These are phyloP conservation scores for Sternotherus odoratus DNA, from an alignment of 2,797 vertebrate genomes.

Conservation along the genomic window DNA sequence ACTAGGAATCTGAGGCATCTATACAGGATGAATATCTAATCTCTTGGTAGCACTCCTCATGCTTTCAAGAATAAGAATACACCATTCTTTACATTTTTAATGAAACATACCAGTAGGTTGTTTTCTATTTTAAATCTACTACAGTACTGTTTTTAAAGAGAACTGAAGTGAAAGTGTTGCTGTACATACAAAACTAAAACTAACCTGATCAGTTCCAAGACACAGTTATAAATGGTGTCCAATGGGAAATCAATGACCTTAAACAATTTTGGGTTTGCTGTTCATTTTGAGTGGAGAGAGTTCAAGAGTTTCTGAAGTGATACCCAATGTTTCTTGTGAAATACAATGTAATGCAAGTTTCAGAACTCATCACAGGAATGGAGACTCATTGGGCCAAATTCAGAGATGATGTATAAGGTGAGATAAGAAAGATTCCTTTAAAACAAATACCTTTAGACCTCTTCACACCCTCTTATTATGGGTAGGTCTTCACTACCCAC, in stretches of 20 bases:
- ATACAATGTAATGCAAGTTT: not conserved
- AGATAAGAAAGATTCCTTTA: slow-evolving; percentile 31
- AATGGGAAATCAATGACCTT: not conserved
- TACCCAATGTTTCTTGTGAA: not conserved
- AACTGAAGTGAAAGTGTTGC: slow-evolving; percentile 23
- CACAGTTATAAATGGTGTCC: not conserved
- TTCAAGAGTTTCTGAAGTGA: slow-evolving; percentile 21
- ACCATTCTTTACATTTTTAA: not conserved
- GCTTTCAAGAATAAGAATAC: not conserved
- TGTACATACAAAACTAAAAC: not conserved
- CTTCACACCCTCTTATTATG: slow-evolving; percentile 20
- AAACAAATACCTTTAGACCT: not conserved
- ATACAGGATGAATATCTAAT: slow-evolving; percentile 60
- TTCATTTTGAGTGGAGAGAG: not conserved
- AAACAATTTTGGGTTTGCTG: not conserved
- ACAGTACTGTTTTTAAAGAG: not conserved
- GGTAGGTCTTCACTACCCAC: no score
- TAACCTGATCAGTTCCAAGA: not conserved
- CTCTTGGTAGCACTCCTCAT: slow-evolving; percentile 26
- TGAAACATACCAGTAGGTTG: slow-evolving; percentile 25
- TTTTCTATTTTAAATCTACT: slow-evolving; percentile 27
- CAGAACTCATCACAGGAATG: not conserved
- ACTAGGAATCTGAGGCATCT: slow-evolving; percentile 71
- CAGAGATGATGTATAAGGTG: not conserved
- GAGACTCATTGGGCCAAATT: slow-evolving; percentile 1